Percentiles rank a stretch among this genome's conserved stretches.
These are phyloP conservation scores for Pyrochroa serraticornis DNA, from an alignment of 2,888 invertebrate genomes.

Conservation along the genomic window DNA sequence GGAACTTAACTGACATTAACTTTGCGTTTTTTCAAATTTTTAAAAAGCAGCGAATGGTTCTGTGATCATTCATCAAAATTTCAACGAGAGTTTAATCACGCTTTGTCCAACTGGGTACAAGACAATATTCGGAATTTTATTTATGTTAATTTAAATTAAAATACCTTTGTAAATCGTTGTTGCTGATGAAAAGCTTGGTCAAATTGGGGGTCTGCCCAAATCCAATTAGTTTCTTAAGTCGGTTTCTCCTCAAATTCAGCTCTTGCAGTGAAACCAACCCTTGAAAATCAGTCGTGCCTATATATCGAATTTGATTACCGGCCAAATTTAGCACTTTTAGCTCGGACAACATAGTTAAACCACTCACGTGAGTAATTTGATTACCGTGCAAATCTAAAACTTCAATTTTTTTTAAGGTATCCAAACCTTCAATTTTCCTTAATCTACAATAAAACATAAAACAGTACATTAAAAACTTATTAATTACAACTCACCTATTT, in stretches of 20 bases:
- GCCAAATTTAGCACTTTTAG: conserved; percentile 92
- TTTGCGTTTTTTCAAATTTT: no score
- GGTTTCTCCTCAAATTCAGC: conserved; percentile 86
- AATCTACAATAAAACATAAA: conserved; percentile 63
- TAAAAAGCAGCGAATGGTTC: no score
- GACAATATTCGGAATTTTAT: no score
- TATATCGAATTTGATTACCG: conserved; percentile 83
- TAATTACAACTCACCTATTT: conserved; percentile 69
- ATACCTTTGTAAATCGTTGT: conserved; percentile 75
- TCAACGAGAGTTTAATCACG: no score
- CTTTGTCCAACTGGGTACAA: no score
- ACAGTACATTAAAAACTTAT: background rate
- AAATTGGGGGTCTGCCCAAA: conserved; percentile 78
- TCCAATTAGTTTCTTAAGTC: conserved; percentile 78
- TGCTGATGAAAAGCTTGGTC: conserved; percentile 81
- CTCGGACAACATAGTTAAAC: conserved; percentile 72
- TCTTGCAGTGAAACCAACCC: conserved; percentile 82
- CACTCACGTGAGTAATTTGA: conserved; percentile 73
- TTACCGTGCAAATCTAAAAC: conserved; percentile 94
- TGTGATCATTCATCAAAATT: no score
- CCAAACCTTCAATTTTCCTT: conserved; percentile 77
- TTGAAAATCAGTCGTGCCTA: conserved; percentile 77
- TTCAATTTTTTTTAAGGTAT: conserved; percentile 76
- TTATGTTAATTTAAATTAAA: conserved; percentile 1
- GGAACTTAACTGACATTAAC: no score